These are phyloP conservation scores for Thymelicus acteon DNA, from an alignment of 2,888 invertebrate genomes.

Conservation along the genomic window DNA sequence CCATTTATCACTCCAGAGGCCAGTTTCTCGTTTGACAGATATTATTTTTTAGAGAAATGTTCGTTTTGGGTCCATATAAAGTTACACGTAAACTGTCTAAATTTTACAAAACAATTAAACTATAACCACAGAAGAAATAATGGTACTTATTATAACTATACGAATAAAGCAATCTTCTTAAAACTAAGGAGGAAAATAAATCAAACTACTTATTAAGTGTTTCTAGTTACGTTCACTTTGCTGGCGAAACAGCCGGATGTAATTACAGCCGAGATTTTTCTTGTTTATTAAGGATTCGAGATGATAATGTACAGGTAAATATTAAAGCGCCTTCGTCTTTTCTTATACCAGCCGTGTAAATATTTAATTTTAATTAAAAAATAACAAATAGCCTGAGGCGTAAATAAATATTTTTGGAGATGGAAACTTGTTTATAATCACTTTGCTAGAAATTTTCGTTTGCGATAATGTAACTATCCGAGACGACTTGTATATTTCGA, in stretches of 20 bases:
- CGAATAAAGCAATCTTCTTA: background rate
- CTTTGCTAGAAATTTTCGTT: too few species aligned
- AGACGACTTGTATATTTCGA: too few species aligned
- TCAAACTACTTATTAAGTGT: conserved; percentile 5
- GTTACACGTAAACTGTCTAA: too few species aligned
- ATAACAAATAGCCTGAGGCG: background rate
- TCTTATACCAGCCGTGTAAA: background rate
- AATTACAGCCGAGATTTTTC: conserved; percentile 61
- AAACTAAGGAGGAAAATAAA: conserved; percentile 7
- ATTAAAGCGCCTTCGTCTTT: conserved; percentile 54
- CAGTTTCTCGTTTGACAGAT: too few species aligned
- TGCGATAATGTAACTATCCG: too few species aligned
- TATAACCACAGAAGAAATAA: too few species aligned
- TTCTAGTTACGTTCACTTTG: conserved; percentile 23
- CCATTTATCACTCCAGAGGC: too few species aligned
- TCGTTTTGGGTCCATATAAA: too few species aligned
- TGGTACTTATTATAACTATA: too few species aligned
- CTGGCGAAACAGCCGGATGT: conserved; percentile 51
- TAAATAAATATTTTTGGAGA: background rate
- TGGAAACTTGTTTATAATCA: background rate
- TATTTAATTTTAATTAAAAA: conserved; percentile 4
- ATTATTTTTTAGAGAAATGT: too few species aligned
- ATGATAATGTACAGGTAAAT: conserved; percentile 62
- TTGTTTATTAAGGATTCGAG: conserved; percentile 65
- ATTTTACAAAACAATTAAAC: background rate